Base-by-base conservation (phyloP, 2,113 vertebrate genomes). In the Alosa alosa region DNA sequence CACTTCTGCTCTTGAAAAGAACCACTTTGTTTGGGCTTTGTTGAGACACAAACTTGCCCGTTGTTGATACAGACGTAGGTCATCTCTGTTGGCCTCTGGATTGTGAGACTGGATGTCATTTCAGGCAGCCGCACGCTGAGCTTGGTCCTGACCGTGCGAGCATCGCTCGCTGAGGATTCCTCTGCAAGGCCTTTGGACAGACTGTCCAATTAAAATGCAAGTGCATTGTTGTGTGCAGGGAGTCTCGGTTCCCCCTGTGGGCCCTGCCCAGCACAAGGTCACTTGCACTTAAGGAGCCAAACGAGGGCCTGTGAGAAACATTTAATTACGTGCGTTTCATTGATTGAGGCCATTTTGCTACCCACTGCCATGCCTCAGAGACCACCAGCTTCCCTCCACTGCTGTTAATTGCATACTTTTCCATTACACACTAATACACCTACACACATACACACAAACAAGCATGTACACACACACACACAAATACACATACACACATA, bases 401-500 rank as follows among this genome's bases (percentile, higher is more conserved):
- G 72, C 31, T 78, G 8, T 78, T 78, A 78, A 78, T 78, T 78
- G 72, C 72, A 39, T 36, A 31, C 13, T 36, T 39, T 17, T 15
- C 13, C 31, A 41, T 15, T 36, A 39, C 31, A 78, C 25, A 39
- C 72, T 41, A 2, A 39, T 9, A 78, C 36, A 78, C 25, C 39
- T 36, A 41, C 36, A 39, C 72, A 36, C 64, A 36, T n/a, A 72
- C 31, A 75, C 68, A 75, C 68, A 25, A 22, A 68, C 60, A 68
- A 22, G 3, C n/a, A 72, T 13, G 31, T 25, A 10, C 64, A 11
- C 64, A 31, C 84, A 50, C 83, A 75, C 85, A 52, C 83, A 84
- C 82, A 45, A 83, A 31, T 6, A 68, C 82, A 72, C 82, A 84
- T 85, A 86, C 85, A 86, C 81, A 41, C n/a, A n/a, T n/a, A 39